These are phyloP conservation scores for Pocillopora meandrina DNA, from an alignment of 92 coral and sea anemone genomes.

Conservation along the genomic window DNA sequence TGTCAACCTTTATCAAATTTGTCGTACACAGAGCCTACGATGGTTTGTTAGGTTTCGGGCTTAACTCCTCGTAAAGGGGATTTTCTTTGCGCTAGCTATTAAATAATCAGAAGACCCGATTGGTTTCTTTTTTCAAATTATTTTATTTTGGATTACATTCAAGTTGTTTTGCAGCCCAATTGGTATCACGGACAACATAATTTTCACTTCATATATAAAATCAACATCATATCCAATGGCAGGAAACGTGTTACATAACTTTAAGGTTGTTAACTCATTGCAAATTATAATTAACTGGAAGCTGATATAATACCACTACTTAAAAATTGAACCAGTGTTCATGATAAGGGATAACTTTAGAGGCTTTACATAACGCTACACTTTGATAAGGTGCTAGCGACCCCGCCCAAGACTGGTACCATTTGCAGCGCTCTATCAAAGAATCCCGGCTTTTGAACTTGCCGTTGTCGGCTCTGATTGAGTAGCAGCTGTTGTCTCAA, in stretches of 20 bases:
- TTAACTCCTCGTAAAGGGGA: too few species aligned
- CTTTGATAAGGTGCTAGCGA: slow-evolving; percentile 13
- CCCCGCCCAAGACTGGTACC: not conserved
- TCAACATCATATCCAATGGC: not conserved
- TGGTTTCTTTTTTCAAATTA: too few species aligned
- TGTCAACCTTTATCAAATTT: too few species aligned
- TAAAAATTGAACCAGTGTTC: not conserved
- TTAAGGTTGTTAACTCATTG: not conserved
- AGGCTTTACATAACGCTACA: slow-evolving; percentile 25
- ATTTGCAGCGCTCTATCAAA: slow-evolving; percentile 23
- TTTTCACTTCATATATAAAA: too few species aligned
- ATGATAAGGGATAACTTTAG: not conserved
- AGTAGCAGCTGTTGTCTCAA: slow-evolving; percentile 7
- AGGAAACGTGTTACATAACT: not conserved
- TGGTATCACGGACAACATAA: too few species aligned
- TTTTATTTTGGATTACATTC: too few species aligned
- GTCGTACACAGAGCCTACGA: too few species aligned
- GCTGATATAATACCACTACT: not conserved
- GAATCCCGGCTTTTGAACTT: not conserved
- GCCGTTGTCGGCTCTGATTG: slow-evolving; percentile 3
- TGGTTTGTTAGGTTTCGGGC: too few species aligned
- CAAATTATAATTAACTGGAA: not conserved
- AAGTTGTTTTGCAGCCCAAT: too few species aligned
- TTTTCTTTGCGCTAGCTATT: too few species aligned
- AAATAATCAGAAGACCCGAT: too few species aligned